A percentile compares a stretch with the other conserved stretches of the same genome.
phyloP scores from a whole-genome alignment of 2,113 vertebrate genomes.

The Centrocercus urophasianus region DNA sequence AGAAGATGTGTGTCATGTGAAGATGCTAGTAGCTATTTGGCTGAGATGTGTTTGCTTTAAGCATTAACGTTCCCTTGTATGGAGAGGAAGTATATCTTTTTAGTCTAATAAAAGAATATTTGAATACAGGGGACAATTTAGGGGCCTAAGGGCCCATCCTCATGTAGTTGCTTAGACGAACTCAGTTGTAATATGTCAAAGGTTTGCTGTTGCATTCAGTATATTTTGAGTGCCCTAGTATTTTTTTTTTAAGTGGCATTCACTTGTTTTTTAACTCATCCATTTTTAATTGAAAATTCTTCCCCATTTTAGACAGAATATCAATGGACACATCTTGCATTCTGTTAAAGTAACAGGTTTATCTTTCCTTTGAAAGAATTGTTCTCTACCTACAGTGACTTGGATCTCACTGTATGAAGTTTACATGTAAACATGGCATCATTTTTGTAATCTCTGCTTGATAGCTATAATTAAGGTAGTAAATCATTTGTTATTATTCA shows the following conservation, averaged over 20 bases:
- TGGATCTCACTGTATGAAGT: background rate
- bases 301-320: background rate
- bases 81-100: background rate
- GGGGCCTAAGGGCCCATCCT: background rate
- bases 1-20: background rate
- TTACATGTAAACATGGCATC: background rate
- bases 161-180: background rate
- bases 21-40: background rate
- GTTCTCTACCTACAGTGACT: background rate
- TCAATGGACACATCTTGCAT: background rate
- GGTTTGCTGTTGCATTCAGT: background rate
- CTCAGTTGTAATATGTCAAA: background rate
- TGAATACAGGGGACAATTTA: background rate
- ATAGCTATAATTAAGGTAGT: background rate
- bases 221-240: background rate
- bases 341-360: background rate
- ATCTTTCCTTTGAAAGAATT: background rate
- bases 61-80: background rate
- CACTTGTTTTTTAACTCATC: background rate
- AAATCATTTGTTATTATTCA: background rate
- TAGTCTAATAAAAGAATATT: background rate
- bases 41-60: background rate
- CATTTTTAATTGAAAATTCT: background rate
- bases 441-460: background rate
- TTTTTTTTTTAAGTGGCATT: background rate